Base-by-base conservation (phyloP, 2,888 invertebrate species). In the Nudaria mundana region DNA sequence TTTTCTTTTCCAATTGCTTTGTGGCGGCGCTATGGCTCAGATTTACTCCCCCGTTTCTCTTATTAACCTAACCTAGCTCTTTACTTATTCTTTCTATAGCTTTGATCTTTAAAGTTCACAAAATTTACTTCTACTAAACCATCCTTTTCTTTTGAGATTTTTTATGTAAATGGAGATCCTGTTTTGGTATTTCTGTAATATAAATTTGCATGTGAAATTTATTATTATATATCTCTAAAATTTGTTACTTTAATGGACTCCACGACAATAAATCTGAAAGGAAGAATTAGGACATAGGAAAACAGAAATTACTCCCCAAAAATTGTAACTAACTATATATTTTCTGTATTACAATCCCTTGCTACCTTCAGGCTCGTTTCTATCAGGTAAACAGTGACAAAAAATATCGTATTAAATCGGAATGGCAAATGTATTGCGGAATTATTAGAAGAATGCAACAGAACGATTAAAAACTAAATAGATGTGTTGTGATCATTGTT, bases 351-450 rank as follows among this genome's bases (percentile, higher is more conserved):
- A 86, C 74, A 64, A 87, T 90, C 91, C 92, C 90, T 91, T 91
- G 93, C 93, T 91, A 91, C 91, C 91, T 91, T 91, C 93, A 93
- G 93, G 93, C 93, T 93, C 94, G 91, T 94, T 94, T 92, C 91
- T 94, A 91, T 94, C 94, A 94, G 94, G 94, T 94, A 94, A 94
- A 93, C 92, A 92, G 76, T 69, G 73, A 79, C 64, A 20, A 76
- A 74, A 60, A 76, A 71, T 74, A 79, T 81, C 72, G 76, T 81
- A 79, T 79, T 80, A 70, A 82, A 64, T 81, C 80, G 81, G 85
- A 87, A 88, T 88, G 87, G 78, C 81, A 85, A 82, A 62, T 84
- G 84, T 81, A 86, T 81, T 79, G 81, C 84, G 71, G 85, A 82
- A 85, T 79, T 70, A 67, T 84, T 87, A 87, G 87, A 72, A 77